Evolutionary conservation across 2,797 vertebrate species (phyloP).

Genomic region (Parotocinclus haroldoi): DNA sequence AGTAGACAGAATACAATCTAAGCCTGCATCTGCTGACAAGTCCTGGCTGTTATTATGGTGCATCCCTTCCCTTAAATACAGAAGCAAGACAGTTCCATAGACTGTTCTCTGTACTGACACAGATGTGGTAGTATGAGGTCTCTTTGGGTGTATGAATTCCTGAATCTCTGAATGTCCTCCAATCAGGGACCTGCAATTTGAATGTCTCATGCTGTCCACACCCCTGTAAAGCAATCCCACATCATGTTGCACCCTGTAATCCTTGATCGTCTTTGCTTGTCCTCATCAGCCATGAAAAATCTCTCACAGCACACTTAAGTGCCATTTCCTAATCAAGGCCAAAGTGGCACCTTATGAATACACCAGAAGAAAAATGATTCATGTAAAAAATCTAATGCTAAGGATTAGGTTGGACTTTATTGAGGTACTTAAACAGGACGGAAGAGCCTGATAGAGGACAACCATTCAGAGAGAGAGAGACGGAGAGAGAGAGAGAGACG

Average conservation of each 20-base stretch:
- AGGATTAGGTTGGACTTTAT: slow-evolving; percentile 80
- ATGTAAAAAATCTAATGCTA: slow-evolving; percentile 79
- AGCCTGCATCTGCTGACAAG: no score
- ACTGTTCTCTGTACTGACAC: no score
- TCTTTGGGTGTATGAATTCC: no score
- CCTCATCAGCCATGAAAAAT: slow-evolving; percentile 61
- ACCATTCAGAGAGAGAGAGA: slow-evolving; percentile 46
- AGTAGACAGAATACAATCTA: no score
- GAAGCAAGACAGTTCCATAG: no score
- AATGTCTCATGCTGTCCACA: slow-evolving; percentile 9
- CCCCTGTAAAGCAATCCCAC: slow-evolving; percentile 16
- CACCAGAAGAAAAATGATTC: slow-evolving; percentile 74
- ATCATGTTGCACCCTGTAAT: slow-evolving; percentile 3
- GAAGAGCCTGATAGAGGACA: slow-evolving; percentile 58
- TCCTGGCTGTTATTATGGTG: background rate
- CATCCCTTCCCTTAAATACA: no score
- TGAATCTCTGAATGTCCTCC: no score
- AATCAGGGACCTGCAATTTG: no score
- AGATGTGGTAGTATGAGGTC: no score
- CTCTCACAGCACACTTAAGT: slow-evolving; percentile 61
- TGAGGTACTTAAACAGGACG: slow-evolving; percentile 74
- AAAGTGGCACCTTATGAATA: slow-evolving; percentile 80
- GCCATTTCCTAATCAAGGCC: slow-evolving; percentile 82
- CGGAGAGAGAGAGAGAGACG: no score
- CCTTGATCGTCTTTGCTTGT: slow-evolving; percentile 26